Evolutionary conservation across 2,888 invertebrate genomes (phyloP), one percentile per base, ranked within the genome.

Genomic region (Aphidius colemani): DNA sequence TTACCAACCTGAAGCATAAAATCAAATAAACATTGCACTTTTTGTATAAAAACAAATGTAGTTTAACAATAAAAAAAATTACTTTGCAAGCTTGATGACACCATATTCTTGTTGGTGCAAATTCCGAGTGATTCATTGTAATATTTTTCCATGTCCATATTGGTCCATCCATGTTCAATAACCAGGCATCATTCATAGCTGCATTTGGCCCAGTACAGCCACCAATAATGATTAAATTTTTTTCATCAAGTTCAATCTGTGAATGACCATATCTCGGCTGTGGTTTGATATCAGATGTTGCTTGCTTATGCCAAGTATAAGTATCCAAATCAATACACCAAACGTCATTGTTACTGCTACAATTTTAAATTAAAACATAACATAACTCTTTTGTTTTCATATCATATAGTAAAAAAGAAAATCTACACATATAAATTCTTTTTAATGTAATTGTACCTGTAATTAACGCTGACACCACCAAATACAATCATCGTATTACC

Each of bases 231-330:
- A 97, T 85, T 67, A 95, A 83, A 83, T 94, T 90, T 53, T 90
- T 85, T 60, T 89, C 88, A 80, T 94, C 92, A 65, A 97, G 79
- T 59, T 87, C 85, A 63, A 95, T 90, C 79, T 97, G 93, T n/a
- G 95, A 94, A 77, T 97, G 97, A 7, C 96, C 96, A 84, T 96
- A 96, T 69, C 98, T 85, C 40, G 93, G 89, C n/a, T 88, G 85
- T 3, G 95, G 95, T 71, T 88, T 89, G 0, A 87, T 85, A 68
- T 86, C 88, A 0, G 86, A 85, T 56, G 91, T 90, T 53, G 86
- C 85, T 73, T 91, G 92, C 76, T 90, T 90, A 71, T 86, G 87
- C 97, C 97, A 97, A 56, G 82, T 85, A 73, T 89, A 88, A 55
- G 88, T 87, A 9, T 87, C 86, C 70, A 97, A 85, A 84, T 97